phyloP scores from a whole-genome alignment of 2,888 invertebrate genomes.

The Eurytoma adleriae region DNA sequence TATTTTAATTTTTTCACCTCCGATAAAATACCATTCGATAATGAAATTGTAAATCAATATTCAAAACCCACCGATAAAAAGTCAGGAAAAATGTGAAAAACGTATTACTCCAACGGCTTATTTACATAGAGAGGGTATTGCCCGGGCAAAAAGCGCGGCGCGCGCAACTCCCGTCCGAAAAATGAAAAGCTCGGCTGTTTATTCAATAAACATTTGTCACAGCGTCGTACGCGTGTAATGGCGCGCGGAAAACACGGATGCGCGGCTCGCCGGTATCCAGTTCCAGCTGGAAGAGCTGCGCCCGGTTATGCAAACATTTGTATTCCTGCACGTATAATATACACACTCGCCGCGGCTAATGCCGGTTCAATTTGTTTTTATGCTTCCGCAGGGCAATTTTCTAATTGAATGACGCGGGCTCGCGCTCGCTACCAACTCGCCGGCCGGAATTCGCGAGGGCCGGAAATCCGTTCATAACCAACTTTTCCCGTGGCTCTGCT shows the following conservation, averaged over 20 bases:
- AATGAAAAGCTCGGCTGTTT: background rate
- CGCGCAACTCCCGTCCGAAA: too few species aligned
- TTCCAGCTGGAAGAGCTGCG: constrained; percentile 17
- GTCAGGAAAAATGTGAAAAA: too few species aligned
- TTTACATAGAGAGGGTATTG: too few species aligned
- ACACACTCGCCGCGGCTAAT: constrained; percentile 29
- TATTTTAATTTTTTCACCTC: too few species aligned
- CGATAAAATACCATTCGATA: too few species aligned
- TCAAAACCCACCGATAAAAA: too few species aligned
- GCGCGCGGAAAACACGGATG: background rate
- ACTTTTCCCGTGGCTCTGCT: constrained; percentile 19
- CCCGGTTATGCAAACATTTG: constrained; percentile 57
- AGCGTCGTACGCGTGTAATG: background rate
- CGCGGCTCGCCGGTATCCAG: constrained; percentile 7
- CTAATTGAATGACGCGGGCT: constrained; percentile 52
- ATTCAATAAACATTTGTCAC: constrained; percentile 25
- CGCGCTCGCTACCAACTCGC: background rate
- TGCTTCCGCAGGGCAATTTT: constrained; percentile 55
- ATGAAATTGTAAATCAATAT: too few species aligned
- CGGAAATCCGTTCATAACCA: constrained; percentile 37
- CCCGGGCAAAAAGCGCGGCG: too few species aligned
- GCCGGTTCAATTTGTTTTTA: constrained; percentile 60
- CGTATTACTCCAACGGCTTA: too few species aligned
- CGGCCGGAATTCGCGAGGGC: constrained; percentile 31
- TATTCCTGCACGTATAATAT: background rate